These are phyloP conservation scores for Hycleus phaleratus DNA, from an alignment of 1,140 invertebrate species.

Conservation along the genomic window DNA sequence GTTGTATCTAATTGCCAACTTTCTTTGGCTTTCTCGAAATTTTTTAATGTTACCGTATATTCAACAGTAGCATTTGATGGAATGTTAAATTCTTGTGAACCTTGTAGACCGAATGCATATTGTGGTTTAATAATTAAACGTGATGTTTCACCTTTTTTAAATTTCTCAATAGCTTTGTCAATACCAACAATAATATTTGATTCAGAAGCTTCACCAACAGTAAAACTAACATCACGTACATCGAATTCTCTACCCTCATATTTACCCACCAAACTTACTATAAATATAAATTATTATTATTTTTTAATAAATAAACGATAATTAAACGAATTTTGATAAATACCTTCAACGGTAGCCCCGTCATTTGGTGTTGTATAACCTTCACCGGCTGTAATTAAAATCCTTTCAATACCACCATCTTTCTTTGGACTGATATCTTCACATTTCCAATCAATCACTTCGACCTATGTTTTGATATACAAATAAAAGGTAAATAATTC, in stretches of 20 bases:
- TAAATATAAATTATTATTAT: not conserved
- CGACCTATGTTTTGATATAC: slow-evolving; percentile 51
- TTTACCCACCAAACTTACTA: slow-evolving; percentile 53
- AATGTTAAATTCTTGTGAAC: slow-evolving; percentile 64
- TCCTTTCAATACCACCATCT: slow-evolving; percentile 74
- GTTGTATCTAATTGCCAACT: slow-evolving; percentile 71
- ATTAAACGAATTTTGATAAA: slow-evolving; percentile 9
- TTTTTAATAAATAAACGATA: not conserved
- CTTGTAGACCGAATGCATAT: slow-evolving; percentile 73
- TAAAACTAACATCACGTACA: slow-evolving; percentile 73
- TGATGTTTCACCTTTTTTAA: slow-evolving; percentile 76
- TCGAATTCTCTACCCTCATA: slow-evolving; percentile 62
- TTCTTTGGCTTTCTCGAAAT: slow-evolving; percentile 76
- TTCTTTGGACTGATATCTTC: slow-evolving; percentile 81
- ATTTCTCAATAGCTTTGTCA: slow-evolving; percentile 76
- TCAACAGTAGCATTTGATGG: slow-evolving; percentile 71
- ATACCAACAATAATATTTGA: slow-evolving; percentile 70
- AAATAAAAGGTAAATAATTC: not conserved
- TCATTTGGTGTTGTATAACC: slow-evolving; percentile 68
- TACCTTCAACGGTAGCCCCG: slow-evolving; percentile 68
- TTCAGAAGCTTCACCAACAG: slow-evolving; percentile 78
- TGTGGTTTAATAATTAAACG: slow-evolving; percentile 65
- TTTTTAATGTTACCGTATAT: slow-evolving; percentile 74
- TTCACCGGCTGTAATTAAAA: slow-evolving; percentile 60
- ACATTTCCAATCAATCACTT: slow-evolving; percentile 74